A percentile compares a stretch with the other conserved stretches of the same genome.
Conservation (phyloP, 1,140 invertebrate species). For the Artemia franciscana region DNA sequence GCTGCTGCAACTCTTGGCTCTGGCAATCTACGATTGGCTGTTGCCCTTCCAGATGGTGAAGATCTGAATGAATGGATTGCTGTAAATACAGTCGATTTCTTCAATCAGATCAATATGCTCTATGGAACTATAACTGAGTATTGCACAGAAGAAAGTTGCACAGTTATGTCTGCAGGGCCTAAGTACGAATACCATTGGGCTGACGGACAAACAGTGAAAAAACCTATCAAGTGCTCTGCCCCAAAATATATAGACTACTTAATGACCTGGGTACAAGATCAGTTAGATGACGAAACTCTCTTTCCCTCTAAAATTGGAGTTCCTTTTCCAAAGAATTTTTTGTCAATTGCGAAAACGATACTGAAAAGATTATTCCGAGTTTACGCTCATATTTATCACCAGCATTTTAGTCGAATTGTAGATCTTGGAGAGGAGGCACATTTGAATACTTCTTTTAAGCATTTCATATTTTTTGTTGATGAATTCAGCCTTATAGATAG, state of each 20-base stretch:
- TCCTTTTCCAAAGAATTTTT: conserved; percentile 94
- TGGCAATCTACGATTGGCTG: conserved; percentile 81
- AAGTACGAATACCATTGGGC: conserved; percentile 99
- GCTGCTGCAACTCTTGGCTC: conserved; percentile 92
- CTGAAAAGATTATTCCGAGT: conserved; percentile 91
- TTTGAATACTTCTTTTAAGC: conserved; percentile 98
- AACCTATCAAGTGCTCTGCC: conserved; percentile 96
- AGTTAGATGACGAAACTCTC: conserved; percentile 89
- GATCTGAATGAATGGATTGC: conserved; percentile 99
- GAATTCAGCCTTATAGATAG: conserved; percentile 94
- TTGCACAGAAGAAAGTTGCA: conserved; percentile 91
- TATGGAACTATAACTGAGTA: conserved; percentile 99
- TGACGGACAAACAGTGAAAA: conserved; percentile 91
- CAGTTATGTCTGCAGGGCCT: conserved; percentile 90
- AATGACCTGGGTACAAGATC: conserved; percentile 99
- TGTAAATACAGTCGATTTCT: conserved; percentile 96
- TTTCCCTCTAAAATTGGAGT: conserved; percentile 99
- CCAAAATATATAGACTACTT: conserved; percentile 98
- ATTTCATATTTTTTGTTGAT: conserved; percentile 99
- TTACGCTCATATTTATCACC: conserved; percentile 98
- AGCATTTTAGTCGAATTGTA: conserved; percentile 93
- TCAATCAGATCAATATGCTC: conserved; percentile 99
- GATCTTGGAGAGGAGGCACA: conserved; percentile 95
- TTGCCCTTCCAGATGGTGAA: conserved; percentile 92
- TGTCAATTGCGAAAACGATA: conserved; percentile 90